Evolutionary conservation across 2,113 vertebrate genomes (phyloP).

Genomic region (Odocoileus hemionus): DNA sequence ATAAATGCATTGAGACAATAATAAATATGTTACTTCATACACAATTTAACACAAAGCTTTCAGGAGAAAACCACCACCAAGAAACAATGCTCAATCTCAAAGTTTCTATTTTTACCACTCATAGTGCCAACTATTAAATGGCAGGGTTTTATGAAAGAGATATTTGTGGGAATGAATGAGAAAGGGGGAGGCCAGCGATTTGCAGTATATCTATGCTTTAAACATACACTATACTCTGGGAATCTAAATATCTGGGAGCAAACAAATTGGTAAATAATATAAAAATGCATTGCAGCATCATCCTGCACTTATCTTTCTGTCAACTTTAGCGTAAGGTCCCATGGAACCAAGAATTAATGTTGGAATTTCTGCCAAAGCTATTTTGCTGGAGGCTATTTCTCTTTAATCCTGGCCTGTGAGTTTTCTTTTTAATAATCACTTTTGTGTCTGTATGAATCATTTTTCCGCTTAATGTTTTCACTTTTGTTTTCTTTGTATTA

Average conservation of each 20-base stretch:
- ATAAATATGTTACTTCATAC: background rate
- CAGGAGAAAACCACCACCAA: background rate
- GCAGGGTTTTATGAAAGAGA: slow-evolving; percentile 2
- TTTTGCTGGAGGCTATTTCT: background rate
- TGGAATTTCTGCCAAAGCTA: background rate
- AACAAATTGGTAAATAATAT: background rate
- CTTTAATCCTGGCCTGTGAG: background rate
- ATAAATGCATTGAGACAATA: slow-evolving; percentile 25
- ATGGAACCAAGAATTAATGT: background rate
- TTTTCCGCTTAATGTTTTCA: background rate
- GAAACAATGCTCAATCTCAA: slow-evolving; percentile 15
- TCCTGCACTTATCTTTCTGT: background rate
- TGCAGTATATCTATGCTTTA: background rate
- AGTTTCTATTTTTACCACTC: background rate
- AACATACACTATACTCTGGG: background rate
- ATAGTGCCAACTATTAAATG: background rate
- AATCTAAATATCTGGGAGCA: background rate
- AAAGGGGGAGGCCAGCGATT: background rate
- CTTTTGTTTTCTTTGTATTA: slow-evolving; percentile 19
- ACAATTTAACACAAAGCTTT: background rate
- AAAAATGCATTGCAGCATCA: background rate
- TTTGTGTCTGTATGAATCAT: background rate
- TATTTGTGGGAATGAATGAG: background rate
- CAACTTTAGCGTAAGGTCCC: background rate
- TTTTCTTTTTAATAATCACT: slow-evolving; percentile 18